phyloP scores from a whole-genome alignment of 2,888 invertebrate genomes.

The Xestoiulus laeticollis region DNA sequence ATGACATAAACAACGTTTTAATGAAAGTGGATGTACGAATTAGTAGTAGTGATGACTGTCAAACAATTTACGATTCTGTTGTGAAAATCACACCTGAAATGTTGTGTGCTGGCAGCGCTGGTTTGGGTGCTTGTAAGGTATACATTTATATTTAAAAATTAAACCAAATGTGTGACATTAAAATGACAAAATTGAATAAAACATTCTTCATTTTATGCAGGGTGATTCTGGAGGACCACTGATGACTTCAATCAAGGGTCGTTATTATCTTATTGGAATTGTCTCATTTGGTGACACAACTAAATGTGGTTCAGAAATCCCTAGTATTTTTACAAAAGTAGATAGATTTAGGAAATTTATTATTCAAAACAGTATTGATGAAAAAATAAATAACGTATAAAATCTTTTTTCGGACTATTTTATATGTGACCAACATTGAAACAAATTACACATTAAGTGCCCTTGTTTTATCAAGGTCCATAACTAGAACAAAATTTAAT shows the following conservation, averaged over 20 bases:
- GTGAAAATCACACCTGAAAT: conserved; percentile 79
- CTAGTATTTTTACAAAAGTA: conserved; percentile 38
- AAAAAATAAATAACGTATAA: neutral
- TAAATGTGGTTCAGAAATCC: neutral
- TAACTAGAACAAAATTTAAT: too few relatives aligned
- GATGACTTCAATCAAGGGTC: conserved; percentile 17
- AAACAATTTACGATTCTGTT: neutral
- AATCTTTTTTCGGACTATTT: too few relatives aligned
- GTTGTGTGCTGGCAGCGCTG: conserved; percentile 84
- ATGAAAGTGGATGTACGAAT: conserved; percentile 56
- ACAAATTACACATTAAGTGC: too few relatives aligned
- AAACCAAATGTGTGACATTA: neutral
- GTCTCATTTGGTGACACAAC: conserved; percentile 41
- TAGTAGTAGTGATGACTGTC: conserved; percentile 57
- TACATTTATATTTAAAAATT: conserved; percentile 58
- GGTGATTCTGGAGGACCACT: conserved; percentile 47
- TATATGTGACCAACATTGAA: too few relatives aligned
- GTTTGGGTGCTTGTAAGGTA: conserved; percentile 89
- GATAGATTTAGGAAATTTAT: conserved; percentile 25
- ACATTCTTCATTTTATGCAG: neutral
- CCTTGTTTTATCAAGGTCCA: too few relatives aligned
- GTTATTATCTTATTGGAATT: conserved; percentile 15
- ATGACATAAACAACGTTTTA: conserved; percentile 64
- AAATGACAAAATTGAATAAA: neutral
- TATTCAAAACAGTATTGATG: neutral